Evolutionary conservation across 2,797 vertebrate genomes (phyloP), one percentile per base, ranked within the genome.

Genomic region (Cercopithecus neglectus): DNA sequence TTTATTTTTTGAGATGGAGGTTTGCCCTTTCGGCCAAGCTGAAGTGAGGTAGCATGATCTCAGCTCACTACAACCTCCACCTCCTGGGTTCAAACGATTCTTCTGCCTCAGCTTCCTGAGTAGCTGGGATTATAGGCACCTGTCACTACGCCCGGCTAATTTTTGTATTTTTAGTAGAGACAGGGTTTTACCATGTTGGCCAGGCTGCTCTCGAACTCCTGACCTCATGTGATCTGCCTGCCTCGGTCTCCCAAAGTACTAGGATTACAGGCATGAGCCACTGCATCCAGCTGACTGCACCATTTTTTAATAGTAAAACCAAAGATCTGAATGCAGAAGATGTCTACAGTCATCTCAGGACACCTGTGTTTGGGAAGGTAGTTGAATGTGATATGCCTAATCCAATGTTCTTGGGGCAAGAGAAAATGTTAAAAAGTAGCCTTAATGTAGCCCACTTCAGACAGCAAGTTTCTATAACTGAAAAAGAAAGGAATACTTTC

Each of bases 371-470:
- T 85, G 99, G 99, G 57, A 99, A 98, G 97, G 99, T 99, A 21
- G 99, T 99, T 0, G 99, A 99, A 13, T 99, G 99, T 0, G 99
- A 99, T 70, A 99, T 99, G 48, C 99, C 99, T 0, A 99, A 99
- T 59, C 90, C 91, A 8, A 99, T 99, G 85, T 99, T 99, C 98
- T 98, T 99, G 98, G 99, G 99, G 97, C 99, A 99, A 96, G 99
- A 99, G 98, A 99, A 99, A 98, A 99, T 99, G 99, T 97, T 99
- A 92, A 99, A 99, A 99, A 99, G 99, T 0, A 99, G 99, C 1
- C 98, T 99, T 94, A 99, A 99, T 97, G 99, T 99, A 2, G 99
- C 99, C 91, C 99, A 98, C 17, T 99, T 99, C 87, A 99, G 98
- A 98, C 98, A 99, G 26, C 99, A 99, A 0, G 98, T 99, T 5